Conservation (phyloP, 2,888 invertebrate genomes). For the Allygus modestus region DNA sequence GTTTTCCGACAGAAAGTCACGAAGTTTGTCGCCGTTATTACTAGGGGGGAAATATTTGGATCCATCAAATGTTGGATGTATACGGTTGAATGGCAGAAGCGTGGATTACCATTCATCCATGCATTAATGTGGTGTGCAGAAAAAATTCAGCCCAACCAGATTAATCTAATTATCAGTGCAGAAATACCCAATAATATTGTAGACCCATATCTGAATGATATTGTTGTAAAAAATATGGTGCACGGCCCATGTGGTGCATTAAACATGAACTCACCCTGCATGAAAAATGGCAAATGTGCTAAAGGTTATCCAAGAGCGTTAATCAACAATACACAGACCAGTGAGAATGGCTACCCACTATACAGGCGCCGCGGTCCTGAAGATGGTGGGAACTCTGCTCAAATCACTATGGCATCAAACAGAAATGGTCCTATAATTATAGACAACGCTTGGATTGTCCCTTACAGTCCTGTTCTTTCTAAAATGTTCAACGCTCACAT, state of each 20-base stretch:
- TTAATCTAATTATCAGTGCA: slow-evolving; percentile 72
- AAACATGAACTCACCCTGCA: slow-evolving; percentile 73
- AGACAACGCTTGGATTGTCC: slow-evolving; percentile 68
- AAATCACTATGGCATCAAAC: slow-evolving; percentile 29
- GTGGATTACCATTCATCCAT: slow-evolving; percentile 71
- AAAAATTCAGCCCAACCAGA: slow-evolving; percentile 68
- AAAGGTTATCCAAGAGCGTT: slow-evolving; percentile 72
- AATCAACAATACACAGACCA: slow-evolving; percentile 70
- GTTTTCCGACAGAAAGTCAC: slow-evolving; percentile 65
- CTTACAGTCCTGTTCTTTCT: slow-evolving; percentile 64
- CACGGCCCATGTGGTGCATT: slow-evolving; percentile 73
- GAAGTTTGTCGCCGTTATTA: slow-evolving; percentile 64
- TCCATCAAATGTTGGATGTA: slow-evolving; percentile 68
- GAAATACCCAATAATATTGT: slow-evolving; percentile 72
- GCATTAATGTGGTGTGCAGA: slow-evolving; percentile 70
- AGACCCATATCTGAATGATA: slow-evolving; percentile 70
- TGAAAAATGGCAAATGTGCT: slow-evolving; percentile 72
- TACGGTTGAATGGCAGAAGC: slow-evolving; percentile 71
- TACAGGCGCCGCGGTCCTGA: slow-evolving; percentile 70
- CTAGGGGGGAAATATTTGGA: slow-evolving; percentile 70
- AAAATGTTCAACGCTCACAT: slow-evolving; percentile 66
- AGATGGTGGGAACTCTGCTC: background rate
- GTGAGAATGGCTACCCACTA: slow-evolving; percentile 72
- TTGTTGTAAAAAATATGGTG: slow-evolving; percentile 69
- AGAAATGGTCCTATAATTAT: slow-evolving; percentile 50